phyloP scores from a whole-genome alignment of 2,797 vertebrate species.

The Manis crassicaudata region DNA sequence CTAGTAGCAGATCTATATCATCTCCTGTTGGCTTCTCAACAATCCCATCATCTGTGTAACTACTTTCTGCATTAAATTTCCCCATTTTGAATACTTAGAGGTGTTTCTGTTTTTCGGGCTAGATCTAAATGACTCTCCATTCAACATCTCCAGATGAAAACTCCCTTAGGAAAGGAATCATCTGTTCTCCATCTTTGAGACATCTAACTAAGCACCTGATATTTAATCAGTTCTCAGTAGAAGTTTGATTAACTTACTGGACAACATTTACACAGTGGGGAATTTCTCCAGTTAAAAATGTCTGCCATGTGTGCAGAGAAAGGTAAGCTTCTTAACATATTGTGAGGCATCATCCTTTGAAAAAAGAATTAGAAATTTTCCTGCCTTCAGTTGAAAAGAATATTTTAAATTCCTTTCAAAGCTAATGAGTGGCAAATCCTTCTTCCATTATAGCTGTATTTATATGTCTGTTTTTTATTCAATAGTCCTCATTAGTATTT shows the following conservation, averaged over 20 bases:
- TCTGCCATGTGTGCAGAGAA: conserved; percentile 33
- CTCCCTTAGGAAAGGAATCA: conserved; percentile 50
- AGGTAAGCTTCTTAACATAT: conserved; percentile 30
- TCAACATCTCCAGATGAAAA: conserved; percentile 54
- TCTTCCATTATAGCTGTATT: background rate
- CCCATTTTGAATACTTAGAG: conserved; percentile 47
- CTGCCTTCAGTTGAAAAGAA: background rate
- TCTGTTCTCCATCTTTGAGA: conserved; percentile 63
- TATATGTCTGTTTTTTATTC: background rate
- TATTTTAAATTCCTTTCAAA: background rate
- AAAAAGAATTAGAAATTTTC: background rate
- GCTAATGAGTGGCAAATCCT: background rate
- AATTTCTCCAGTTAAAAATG: conserved; percentile 55
- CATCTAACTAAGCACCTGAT: conserved; percentile 60
- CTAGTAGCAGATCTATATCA: background rate
- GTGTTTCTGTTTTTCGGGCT: conserved; percentile 52
- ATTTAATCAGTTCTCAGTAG: conserved; percentile 67
- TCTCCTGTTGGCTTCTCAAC: background rate
- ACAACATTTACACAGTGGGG: conserved; percentile 67
- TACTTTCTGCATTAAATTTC: conserved; percentile 17
- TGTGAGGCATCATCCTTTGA: background rate
- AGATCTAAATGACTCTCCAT: conserved; percentile 50
- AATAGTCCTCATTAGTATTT: conserved; percentile 40
- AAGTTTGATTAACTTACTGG: conserved; percentile 74
- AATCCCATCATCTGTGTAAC: background rate